A percentile compares a stretch with the other conserved stretches of the same genome.
These are phyloP conservation scores for Narcine bancroftii DNA, from an alignment of 2,113 vertebrate genomes.

Conservation along the genomic window DNA sequence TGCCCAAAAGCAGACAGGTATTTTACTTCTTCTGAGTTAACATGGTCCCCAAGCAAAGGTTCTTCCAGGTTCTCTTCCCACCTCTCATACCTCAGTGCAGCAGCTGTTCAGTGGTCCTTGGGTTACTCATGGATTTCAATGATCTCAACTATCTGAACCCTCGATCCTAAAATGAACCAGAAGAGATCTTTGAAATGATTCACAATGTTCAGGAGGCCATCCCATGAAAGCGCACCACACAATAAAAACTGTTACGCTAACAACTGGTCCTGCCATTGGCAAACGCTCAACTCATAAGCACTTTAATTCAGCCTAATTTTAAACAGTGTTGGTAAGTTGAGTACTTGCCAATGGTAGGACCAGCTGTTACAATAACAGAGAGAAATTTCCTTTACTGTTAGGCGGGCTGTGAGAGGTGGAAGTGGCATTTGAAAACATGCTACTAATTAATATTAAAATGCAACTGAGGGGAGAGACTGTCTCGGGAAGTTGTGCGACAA, in stretches of 20 bases:
- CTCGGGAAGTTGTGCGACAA: slow-evolving; percentile 22
- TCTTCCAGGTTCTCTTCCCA: neutral
- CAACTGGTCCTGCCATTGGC: slow-evolving; percentile 28
- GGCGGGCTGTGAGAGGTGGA: slow-evolving; percentile 13
- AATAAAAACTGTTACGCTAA: neutral
- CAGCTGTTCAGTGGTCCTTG: neutral
- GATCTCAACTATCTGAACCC: neutral
- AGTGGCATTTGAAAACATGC: slow-evolving; percentile 24
- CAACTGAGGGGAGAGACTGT: slow-evolving; percentile 16
- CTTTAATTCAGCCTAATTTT: slow-evolving; percentile 35
- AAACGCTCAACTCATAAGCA: slow-evolving; percentile 22
- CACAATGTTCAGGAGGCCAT: neutral
- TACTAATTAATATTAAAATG: slow-evolving; percentile 33
- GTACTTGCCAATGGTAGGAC: slow-evolving; percentile 29
- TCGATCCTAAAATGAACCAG: neutral
- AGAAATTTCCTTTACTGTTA: slow-evolving; percentile 18
- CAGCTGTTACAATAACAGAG: slow-evolving; percentile 31
- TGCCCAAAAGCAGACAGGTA: neutral
- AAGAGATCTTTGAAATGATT: neutral
- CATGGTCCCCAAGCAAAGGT: neutral
- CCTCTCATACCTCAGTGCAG: neutral
- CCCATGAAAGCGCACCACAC: neutral
- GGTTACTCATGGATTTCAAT: neutral
- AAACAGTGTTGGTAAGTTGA: slow-evolving; percentile 35
- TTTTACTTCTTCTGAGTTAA: neutral